Evolutionary conservation across 1,140 invertebrate genomes (phyloP), one percentile per base, ranked within the genome.

Genomic region (Rhynchophorus ferrugineus): DNA sequence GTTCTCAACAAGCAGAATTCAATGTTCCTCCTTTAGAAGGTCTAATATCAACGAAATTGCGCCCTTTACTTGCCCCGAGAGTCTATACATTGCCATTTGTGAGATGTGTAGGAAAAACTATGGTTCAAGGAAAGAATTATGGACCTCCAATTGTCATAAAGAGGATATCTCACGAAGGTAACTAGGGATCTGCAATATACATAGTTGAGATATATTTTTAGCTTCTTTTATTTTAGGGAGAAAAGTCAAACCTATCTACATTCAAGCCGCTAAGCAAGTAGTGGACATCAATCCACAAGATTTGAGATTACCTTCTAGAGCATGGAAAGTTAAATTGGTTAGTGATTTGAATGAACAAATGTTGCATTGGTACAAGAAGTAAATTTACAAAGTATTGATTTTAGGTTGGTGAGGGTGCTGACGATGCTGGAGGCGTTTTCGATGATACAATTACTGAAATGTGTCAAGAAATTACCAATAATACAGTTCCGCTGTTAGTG

Each of bases 371-470:
- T n/a, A n/a, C n/a, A n/a, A n/a, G n/a, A n/a, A n/a, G n/a, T n/a
- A n/a, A n/a, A n/a, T n/a, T n/a, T n/a, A n/a, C n/a, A n/a, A n/a
- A n/a, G n/a, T n/a, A n/a, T n/a, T n/a, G n/a, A n/a, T 39, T 18
- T 18, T 33, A 54, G 51, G 51, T 81, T 8, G 81, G 81, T 0
- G 82, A 84, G 67, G 82, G 81, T 2, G 82, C 82, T 3, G 82
- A 84, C 66, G 82, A 84, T 72, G 81, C 81, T 14, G 76, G 80
- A 0, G 81, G 81, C 14, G 82, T 84, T 9, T 84, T 83, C 72
- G 82, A 84, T 67, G 82, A 84, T 64, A 84, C 80, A 1, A 82
- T 84, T 21, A 83, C 81, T 2, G 80, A 83, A 63, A 83, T 84
- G 78, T 83, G 81, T 61, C 70, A 75, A 56, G 78, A 80, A 67